Evolutionary conservation across 1,140 invertebrate genomes (phyloP).

Genomic region (Drosophila mayri): DNA sequence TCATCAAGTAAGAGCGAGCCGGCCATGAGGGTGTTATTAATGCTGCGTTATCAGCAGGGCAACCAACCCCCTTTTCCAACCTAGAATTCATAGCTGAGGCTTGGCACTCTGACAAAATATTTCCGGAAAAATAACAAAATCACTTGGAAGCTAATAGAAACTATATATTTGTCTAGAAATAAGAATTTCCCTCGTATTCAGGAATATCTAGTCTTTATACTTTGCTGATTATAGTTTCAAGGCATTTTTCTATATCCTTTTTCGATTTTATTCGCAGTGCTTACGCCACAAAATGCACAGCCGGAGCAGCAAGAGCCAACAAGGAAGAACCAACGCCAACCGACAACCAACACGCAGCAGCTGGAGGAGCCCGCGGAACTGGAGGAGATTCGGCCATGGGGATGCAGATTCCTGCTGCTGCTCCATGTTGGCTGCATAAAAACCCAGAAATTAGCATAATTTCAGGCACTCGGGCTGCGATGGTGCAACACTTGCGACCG

Average conservation of each 20-base stretch:
- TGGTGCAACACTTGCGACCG: conserved; percentile 70
- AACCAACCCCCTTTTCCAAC: conserved; percentile 5
- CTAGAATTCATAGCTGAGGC: conserved; percentile 4
- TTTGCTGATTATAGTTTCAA: background rate
- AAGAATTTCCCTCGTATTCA: no score
- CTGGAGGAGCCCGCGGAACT: conserved; percentile 37
- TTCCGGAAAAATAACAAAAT: no score
- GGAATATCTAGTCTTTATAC: background rate
- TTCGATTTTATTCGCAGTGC: conserved; percentile 34
- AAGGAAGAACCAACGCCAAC: conserved; percentile 39
- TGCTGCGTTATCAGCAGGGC: conserved; percentile 67
- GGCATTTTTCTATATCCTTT: background rate
- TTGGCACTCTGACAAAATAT: background rate
- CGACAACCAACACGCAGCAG: conserved; percentile 44
- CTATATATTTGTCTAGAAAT: no score
- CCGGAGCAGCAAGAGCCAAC: conserved; percentile 34
- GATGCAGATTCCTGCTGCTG: conserved; percentile 60
- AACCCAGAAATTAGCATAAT: conserved; percentile 80
- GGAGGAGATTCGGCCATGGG: conserved; percentile 40
- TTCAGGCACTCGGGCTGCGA: conserved; percentile 67
- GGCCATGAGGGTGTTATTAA: conserved; percentile 69
- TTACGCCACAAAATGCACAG: conserved; percentile 47
- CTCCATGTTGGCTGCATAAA: conserved; percentile 70
- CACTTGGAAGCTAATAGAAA: no score
- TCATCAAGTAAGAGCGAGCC: conserved; percentile 49